Conservation (phyloP, 2,888 invertebrate species). For the Leucozona laternaria region DNA sequence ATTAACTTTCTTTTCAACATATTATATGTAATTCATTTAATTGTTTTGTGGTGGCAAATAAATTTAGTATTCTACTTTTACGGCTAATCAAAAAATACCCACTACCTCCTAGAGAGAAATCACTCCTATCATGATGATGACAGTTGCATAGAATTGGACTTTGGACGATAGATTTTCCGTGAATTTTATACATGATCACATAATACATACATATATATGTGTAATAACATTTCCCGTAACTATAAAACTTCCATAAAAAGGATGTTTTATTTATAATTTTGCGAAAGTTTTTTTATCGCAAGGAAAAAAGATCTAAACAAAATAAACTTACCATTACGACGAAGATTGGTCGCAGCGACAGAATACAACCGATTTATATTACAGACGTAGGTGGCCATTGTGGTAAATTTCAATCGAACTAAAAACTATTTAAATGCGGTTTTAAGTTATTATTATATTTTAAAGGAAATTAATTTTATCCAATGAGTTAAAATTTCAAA, state of each 20-base stretch:
- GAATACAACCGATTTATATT: conserved; percentile 63
- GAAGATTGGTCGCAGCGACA: conserved; percentile 63
- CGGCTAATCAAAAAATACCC: neutral
- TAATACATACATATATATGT: neutral
- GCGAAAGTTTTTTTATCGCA: neutral
- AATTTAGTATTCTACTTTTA: neutral
- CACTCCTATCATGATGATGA: conserved; percentile 27
- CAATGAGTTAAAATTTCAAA: conserved; percentile 18
- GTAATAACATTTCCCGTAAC: neutral
- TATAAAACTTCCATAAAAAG: neutral
- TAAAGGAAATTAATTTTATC: neutral
- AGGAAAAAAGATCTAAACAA: neutral
- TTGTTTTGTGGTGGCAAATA: too few relatives aligned
- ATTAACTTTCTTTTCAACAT: too few relatives aligned
- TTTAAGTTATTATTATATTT: neutral
- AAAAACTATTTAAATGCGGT: conserved; percentile 48
- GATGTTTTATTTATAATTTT: neutral
- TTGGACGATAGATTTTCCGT: conserved; percentile 56
- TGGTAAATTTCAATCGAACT: neutral
- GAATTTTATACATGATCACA: conserved; percentile 6
- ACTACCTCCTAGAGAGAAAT: conserved; percentile 31
- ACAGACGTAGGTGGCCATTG: conserved; percentile 64
- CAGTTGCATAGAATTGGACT: conserved; percentile 61
- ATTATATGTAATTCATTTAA: too few relatives aligned
- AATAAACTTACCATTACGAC: conserved; percentile 64